Percentiles rank a stretch among this genome's conserved stretches.
These are phyloP conservation scores for Apotomis turbidana DNA, from an alignment of 2,888 invertebrate species.

Conservation along the genomic window DNA sequence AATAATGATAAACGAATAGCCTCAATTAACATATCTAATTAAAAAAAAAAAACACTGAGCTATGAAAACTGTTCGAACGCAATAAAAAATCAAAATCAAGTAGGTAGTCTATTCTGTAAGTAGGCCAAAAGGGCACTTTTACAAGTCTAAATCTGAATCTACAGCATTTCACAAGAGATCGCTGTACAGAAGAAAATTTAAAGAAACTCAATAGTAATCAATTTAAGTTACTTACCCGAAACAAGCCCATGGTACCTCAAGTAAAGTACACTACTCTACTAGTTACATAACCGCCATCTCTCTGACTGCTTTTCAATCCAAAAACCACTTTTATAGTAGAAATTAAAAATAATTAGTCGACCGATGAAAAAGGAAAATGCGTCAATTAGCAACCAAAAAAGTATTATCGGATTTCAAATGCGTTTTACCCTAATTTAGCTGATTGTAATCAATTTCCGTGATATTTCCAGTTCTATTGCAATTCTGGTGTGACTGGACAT, in stretches of 20 bases:
- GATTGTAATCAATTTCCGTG: conserved; percentile 13
- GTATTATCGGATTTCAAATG: conserved; percentile 1
- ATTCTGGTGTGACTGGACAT: too few species aligned
- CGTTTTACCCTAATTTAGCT: conserved; percentile 9
- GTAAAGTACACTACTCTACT: neutral
- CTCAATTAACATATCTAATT: too few species aligned
- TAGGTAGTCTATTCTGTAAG: too few species aligned
- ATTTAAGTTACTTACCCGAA: conserved; percentile 12
- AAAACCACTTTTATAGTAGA: conserved; percentile 20
- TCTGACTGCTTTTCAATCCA: neutral
- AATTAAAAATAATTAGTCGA: conserved; percentile 33
- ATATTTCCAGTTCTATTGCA: neutral
- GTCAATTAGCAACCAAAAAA: conserved; percentile 24
- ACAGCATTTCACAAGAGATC: too few species aligned
- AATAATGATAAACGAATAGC: too few species aligned
- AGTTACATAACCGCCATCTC: conserved; percentile 18
- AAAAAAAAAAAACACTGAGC: too few species aligned
- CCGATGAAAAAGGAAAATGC: conserved; percentile 1
- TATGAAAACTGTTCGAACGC: too few species aligned
- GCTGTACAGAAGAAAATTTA: too few species aligned
- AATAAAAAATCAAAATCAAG: too few species aligned
- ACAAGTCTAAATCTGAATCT: too few species aligned
- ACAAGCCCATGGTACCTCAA: conserved; percentile 14
- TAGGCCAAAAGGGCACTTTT: too few species aligned
- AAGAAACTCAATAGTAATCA: neutral